Percentiles rank a stretch among this genome's conserved stretches.
Evolutionary conservation across 2,797 vertebrate species (phyloP).

Genomic region (Vipera latastei): DNA sequence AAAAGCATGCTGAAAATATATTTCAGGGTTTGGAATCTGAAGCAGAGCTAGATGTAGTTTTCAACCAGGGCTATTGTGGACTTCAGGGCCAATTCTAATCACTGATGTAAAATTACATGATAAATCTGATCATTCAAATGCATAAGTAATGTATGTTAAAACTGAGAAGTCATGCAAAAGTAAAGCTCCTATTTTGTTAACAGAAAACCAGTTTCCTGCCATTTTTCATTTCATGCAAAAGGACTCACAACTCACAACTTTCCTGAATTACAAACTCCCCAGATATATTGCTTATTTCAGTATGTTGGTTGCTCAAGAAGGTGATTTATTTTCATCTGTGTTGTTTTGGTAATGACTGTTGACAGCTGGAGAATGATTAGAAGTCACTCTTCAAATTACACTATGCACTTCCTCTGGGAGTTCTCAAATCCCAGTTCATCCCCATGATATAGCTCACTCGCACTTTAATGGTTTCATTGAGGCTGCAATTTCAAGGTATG

Average conservation of each 20-base stretch:
- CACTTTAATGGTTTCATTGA: neutral
- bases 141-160: neutral
- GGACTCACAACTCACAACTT: neutral
- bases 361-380: neutral
- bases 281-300: neutral
- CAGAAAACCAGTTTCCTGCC: neutral
- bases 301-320: neutral
- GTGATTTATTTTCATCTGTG: neutral
- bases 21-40: neutral
- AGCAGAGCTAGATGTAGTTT: neutral
- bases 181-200: neutral
- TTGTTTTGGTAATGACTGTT: neutral
- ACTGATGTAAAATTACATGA: neutral
- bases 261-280: neutral
- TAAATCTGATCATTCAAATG: neutral
- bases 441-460: neutral
- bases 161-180: neutral
- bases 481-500: neutral
- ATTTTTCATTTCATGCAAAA: neutral
- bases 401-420: neutral
- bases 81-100: neutral
- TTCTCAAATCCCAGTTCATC: neutral
- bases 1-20: neutral
- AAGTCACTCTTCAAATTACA: neutral
- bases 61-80: neutral